Conservation (phyloP, 30 jellyfish, hydroid and myxozoan species). For the Cassiopea andromeda region DNA sequence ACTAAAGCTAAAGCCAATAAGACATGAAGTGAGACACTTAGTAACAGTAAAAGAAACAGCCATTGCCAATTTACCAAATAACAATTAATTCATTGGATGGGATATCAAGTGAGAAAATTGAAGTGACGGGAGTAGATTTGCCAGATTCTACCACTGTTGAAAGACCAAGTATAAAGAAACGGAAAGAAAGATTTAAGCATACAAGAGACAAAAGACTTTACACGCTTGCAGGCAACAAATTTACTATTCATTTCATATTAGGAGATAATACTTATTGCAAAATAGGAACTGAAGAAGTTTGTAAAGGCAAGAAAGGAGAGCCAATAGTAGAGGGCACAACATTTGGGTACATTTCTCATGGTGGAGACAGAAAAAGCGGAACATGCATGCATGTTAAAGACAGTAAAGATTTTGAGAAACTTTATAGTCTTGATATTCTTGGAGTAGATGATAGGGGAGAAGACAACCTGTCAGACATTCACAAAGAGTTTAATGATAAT, state of each 20-base stretch:
- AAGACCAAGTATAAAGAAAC: constrained; percentile 54
- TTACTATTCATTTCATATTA: constrained; percentile 29
- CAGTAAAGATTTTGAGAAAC: constrained; percentile 8
- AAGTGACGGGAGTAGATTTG: constrained; percentile 61
- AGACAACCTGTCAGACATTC: constrained; percentile 28
- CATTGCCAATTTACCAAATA: constrained; percentile 48
- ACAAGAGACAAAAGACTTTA: constrained; percentile 42
- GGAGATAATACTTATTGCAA: constrained; percentile 56
- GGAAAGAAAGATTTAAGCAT: constrained; percentile 53
- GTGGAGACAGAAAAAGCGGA: constrained; percentile 16
- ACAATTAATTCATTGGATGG: constrained; percentile 49
- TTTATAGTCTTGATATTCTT: constrained; percentile 4
- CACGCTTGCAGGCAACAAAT: constrained; percentile 29
- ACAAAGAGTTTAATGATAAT: constrained; percentile 20
- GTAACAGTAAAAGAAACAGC: constrained; percentile 39
- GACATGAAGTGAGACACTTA: neutral
- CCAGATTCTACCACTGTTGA: constrained; percentile 39
- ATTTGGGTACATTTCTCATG: constrained; percentile 23
- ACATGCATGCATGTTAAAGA: constrained; percentile 44
- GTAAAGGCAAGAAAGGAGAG: constrained; percentile 53
- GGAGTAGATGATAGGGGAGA: constrained; percentile 57
- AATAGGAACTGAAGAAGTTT: constrained; percentile 34
- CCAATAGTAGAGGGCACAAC: constrained; percentile 68
- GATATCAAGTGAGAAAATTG: constrained; percentile 53
- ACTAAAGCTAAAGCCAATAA: constrained; percentile 17